Base-by-base conservation (phyloP, 92 coral and sea anemone genomes). In the Porites divaricata region DNA sequence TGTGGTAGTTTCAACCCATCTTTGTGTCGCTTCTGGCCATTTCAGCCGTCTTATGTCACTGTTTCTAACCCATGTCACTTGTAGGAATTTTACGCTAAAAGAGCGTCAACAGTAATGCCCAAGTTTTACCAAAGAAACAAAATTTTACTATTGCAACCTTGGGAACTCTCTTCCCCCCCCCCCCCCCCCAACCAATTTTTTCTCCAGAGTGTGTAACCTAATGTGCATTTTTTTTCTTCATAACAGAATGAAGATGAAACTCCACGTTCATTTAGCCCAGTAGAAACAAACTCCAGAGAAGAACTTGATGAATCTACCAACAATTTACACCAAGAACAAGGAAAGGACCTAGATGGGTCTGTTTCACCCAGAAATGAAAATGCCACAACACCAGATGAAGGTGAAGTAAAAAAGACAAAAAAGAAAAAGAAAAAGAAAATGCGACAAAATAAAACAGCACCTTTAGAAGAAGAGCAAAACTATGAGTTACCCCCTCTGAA, bases 381-480 rank as follows among this genome's bases (percentile, higher is more conserved):
- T 17, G 53, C 57, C 63, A 59, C 65, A 24, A 74, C 77, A 6
- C 69, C 88, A 51, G 93, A 87, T n/a, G 67, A 67, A 23, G 86
- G 74, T 22, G 94, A 82, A 13, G 90, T 72, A 41, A 87, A 85
- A 58, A 85, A 77, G 68, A 86, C 76, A 81, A 92, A 89, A 80
- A 92, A 90, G 75, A 96, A 92, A 80, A 96, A 94, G 89, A 96
- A 92, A 75, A 93, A 88, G 89, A 92, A 83, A 65, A 88, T 51
- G 49, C 89, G 80, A 68, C 72, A 66, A 48, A 88, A 91, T 72
- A 90, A 89, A 67, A 94, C 92, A 41, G 93, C 95, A 17, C 98
- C 96, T 17, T 87, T 93, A 17, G 89, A 87, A 17, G 89, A 78
- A 53, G 91, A 92, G 54, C 88, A 77, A 3, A 76, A 25, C 11